These are phyloP conservation scores for Casuarius casuarius DNA, from an alignment of 2,113 vertebrate species.

Conservation along the genomic window DNA sequence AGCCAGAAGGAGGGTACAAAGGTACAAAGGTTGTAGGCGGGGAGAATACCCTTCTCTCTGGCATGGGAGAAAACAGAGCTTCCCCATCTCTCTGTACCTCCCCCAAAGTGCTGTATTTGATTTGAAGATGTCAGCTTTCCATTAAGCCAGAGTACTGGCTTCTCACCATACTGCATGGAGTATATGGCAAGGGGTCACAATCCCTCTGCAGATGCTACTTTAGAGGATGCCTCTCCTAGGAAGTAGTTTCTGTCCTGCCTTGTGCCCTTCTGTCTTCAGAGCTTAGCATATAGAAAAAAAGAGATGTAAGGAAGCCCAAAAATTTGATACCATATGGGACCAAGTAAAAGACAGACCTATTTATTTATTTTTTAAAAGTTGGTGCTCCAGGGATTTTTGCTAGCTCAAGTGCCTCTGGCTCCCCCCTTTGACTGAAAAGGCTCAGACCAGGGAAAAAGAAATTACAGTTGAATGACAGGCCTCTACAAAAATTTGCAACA, in stretches of 20 bases:
- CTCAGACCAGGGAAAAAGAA: slow-evolving; percentile 28
- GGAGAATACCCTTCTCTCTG: background rate
- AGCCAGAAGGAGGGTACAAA: background rate
- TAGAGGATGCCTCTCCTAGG: background rate
- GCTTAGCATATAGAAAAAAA: background rate
- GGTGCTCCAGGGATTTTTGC: background rate
- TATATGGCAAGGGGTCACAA: background rate
- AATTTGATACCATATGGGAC: background rate
- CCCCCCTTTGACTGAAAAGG: background rate
- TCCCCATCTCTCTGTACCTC: background rate
- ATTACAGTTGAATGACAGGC: background rate
- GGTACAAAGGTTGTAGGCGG: background rate
- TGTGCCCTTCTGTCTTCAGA: background rate
- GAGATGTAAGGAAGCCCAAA: background rate
- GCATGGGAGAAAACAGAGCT: background rate
- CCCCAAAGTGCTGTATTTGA: background rate
- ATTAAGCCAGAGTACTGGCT: background rate
- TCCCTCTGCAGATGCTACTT: background rate
- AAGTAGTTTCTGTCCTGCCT: background rate
- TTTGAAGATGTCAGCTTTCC: background rate
- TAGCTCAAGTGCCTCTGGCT: slow-evolving; percentile 22
- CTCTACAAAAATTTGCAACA: background rate
- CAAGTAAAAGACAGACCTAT: background rate
- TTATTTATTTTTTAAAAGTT: slow-evolving; percentile 7
- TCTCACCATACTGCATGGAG: background rate